Percentiles rank a stretch among this genome's conserved stretches.
Conservation (phyloP, 2,113 vertebrate species). For the Morphnarchus princeps region DNA sequence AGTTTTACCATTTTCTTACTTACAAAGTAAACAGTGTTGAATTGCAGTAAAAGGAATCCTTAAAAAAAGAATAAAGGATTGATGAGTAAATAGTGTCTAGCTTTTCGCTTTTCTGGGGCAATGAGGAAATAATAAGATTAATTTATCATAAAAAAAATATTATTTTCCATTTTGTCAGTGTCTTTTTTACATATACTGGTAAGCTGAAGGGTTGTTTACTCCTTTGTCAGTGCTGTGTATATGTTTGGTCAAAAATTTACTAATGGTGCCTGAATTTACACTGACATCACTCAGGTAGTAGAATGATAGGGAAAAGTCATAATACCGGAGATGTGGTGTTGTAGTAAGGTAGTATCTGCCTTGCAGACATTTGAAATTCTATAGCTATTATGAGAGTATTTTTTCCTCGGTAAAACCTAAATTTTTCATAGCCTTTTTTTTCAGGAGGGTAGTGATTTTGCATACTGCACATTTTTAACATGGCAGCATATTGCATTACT, state of each 20-base stretch:
- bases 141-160: slow-evolving; percentile 64
- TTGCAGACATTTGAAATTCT: slow-evolving; percentile 66
- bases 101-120: slow-evolving; percentile 42
- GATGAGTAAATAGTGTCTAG: slow-evolving; percentile 54
- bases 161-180: slow-evolving; percentile 71
- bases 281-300: slow-evolving; percentile 86
- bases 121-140: slow-evolving; percentile 42
- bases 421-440: slow-evolving; percentile 67
- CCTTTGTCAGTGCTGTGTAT: slow-evolving; percentile 77
- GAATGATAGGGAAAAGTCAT: slow-evolving; percentile 72
- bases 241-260: slow-evolving; percentile 78
- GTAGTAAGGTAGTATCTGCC: slow-evolving; percentile 67
- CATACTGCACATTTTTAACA: slow-evolving; percentile 41
- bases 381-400: slow-evolving; percentile 69
- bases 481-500: slow-evolving; percentile 17
- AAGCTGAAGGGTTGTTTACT: slow-evolving; percentile 74
- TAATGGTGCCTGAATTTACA: slow-evolving; percentile 84
- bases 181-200: slow-evolving; percentile 74
- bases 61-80: slow-evolving; percentile 43
- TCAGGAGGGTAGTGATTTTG: slow-evolving; percentile 63
- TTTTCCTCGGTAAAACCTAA: slow-evolving; percentile 65
- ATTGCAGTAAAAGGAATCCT: slow-evolving; percentile 38
- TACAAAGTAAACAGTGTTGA: slow-evolving; percentile 57
- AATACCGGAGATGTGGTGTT: slow-evolving; percentile 55
- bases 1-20: slow-evolving; percentile 70